Percentiles rank a stretch among this genome's conserved stretches.
Conservation (phyloP, 2,113 vertebrate species). For the Apteryx mantelli region DNA sequence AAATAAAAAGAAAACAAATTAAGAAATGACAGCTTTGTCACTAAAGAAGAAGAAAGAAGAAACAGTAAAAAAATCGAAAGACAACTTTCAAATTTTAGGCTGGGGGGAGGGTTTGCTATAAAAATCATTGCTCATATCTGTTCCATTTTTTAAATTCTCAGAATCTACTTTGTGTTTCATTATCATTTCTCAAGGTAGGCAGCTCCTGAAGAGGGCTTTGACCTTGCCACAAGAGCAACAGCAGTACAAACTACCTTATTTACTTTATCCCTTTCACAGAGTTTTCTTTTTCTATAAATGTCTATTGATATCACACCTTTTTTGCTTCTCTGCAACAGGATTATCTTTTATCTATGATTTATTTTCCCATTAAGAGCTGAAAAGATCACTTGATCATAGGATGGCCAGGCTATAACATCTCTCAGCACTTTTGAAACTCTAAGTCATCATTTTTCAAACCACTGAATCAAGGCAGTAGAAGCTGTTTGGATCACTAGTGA, state of each 20-base stretch:
- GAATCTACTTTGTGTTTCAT: neutral
- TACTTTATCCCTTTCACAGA: constrained; percentile 44
- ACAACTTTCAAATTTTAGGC: neutral
- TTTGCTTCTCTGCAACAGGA: constrained; percentile 70
- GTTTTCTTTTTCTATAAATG: constrained; percentile 48
- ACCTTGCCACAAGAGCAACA: constrained; percentile 16
- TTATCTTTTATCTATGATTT: constrained; percentile 81
- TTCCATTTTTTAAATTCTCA: constrained; percentile 18
- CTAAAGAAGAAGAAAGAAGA: constrained; percentile 44
- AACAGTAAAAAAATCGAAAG: constrained; percentile 19
- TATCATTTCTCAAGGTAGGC: constrained; percentile 35
- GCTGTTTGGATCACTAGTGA: constrained; percentile 9
- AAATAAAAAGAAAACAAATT: neutral
- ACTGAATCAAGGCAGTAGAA: constrained; percentile 47
- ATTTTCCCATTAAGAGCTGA: constrained; percentile 77
- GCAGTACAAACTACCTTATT: constrained; percentile 69
- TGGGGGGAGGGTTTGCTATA: neutral
- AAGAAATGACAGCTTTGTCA: constrained; percentile 42
- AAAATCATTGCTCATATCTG: neutral
- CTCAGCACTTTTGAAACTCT: constrained; percentile 66
- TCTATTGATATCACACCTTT: constrained; percentile 72
- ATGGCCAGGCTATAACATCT: constrained; percentile 53
- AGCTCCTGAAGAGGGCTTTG: constrained; percentile 49
- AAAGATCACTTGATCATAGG: constrained; percentile 76
- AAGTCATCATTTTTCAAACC: constrained; percentile 72